Conservation (phyloP, 2,113 vertebrate genomes). For the Microtus montanus region DNA sequence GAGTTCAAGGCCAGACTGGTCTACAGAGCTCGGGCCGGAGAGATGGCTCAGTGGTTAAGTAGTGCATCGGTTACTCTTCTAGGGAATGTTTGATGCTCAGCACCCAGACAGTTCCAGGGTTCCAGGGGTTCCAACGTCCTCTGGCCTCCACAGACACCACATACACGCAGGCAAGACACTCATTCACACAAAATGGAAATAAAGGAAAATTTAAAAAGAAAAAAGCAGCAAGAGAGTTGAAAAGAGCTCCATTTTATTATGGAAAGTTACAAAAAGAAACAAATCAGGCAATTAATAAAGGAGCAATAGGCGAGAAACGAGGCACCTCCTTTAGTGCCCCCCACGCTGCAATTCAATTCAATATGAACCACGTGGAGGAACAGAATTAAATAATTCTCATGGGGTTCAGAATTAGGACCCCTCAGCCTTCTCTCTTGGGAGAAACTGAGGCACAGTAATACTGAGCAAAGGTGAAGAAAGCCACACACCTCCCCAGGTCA, state of each 20-base stretch:
- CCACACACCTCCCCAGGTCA: not conserved
- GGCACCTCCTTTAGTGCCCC: not conserved
- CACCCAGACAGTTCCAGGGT: not conserved
- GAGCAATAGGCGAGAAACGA: not conserved
- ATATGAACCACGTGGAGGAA: constrained; percentile 18
- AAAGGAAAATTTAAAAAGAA: not conserved
- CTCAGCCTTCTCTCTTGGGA: constrained; percentile 34
- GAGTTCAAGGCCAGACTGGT: no score
- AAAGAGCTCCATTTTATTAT: constrained; percentile 75
- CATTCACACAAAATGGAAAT: not conserved
- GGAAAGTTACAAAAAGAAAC: constrained; percentile 64
- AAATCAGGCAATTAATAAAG: not conserved
- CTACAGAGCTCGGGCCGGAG: no score
- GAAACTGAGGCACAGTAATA: constrained; percentile 63
- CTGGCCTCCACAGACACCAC: not conserved
- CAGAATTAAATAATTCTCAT: constrained; percentile 64
- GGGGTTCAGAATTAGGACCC: constrained; percentile 6
- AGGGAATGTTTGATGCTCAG: not conserved
- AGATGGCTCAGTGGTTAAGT: not conserved
- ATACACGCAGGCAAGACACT: not conserved
- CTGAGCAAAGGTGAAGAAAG: constrained; percentile 64
- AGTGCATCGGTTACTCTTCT: not conserved
- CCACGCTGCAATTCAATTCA: not conserved
- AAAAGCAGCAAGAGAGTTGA: not conserved
- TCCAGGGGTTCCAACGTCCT: not conserved